These are phyloP conservation scores for Cancer borealis DNA, from an alignment of 2,888 invertebrate species.

Conservation along the genomic window DNA sequence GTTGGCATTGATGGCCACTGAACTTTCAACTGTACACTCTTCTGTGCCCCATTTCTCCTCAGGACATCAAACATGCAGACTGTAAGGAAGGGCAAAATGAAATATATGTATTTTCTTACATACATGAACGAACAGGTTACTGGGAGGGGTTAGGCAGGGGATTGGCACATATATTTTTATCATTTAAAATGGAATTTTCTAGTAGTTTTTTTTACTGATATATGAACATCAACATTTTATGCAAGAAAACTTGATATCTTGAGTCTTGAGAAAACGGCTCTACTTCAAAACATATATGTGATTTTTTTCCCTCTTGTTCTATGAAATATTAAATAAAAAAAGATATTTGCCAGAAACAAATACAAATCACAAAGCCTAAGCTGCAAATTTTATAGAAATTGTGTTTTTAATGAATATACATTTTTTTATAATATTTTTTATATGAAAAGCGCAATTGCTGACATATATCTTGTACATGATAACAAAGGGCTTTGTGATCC, in stretches of 20 bases:
- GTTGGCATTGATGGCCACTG: conserved; percentile 63
- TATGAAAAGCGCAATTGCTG: not conserved
- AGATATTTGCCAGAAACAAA: not conserved
- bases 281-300: not conserved
- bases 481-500: conserved; percentile 41
- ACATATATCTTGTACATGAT: conserved; percentile 3
- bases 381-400: conserved; percentile 13
- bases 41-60: conserved; percentile 74
- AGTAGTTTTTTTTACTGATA: not conserved
- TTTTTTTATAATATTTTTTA: conserved; percentile 7
- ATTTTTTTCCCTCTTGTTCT: not conserved
- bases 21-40: conserved; percentile 70
- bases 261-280: not conserved
- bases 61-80: conserved; percentile 74
- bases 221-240: conserved; percentile 25
- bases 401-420: not conserved
- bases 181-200: not conserved
- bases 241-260: conserved; percentile 3
- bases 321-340: not conserved
- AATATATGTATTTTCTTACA: conserved; percentile 58
- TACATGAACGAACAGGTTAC: conserved; percentile 63
- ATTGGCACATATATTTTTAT: conserved; percentile 29
- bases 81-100: conserved; percentile 71
- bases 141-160: conserved; percentile 57
- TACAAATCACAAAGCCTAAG: not conserved